A percentile compares a stretch with the other conserved stretches of the same genome.
phyloP scores from a whole-genome alignment of 2,113 vertebrate species.

The Zosterops lateralis region DNA sequence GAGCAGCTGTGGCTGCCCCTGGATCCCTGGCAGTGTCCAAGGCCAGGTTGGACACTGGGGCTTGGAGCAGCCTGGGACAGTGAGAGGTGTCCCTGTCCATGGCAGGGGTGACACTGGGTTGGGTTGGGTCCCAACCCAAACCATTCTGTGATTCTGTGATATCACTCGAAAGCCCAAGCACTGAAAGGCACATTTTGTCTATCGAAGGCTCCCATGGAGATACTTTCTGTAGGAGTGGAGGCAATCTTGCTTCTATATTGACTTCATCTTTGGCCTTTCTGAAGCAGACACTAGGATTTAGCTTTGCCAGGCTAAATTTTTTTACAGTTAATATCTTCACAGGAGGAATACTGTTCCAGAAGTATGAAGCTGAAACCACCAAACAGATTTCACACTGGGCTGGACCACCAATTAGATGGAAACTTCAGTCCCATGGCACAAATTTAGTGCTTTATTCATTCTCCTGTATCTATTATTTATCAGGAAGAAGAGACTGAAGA shows the following conservation, averaged over 20 bases:
- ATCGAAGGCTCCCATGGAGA: not conserved
- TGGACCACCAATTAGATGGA: conserved; percentile 47
- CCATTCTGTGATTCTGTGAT: not conserved
- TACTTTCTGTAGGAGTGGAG: not conserved
- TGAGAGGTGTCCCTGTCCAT: not conserved
- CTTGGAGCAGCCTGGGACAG: not conserved
- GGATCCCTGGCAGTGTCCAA: not conserved
- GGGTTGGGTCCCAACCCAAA: not conserved
- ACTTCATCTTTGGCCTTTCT: conserved; percentile 45
- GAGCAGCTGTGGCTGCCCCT: not conserved
- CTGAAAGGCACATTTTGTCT: not conserved
- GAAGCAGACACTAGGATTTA: not conserved
- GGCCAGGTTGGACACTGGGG: not conserved
- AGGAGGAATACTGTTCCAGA: conserved; percentile 15
- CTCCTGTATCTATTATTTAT: conserved; percentile 73
- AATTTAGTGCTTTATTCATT: conserved; percentile 58
- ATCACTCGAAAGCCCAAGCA: not conserved
- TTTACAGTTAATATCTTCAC: conserved; percentile 33
- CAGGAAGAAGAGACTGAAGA: conserved; percentile 44
- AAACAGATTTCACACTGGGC: conserved; percentile 57
- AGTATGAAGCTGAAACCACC: conserved; percentile 19
- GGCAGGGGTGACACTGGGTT: not conserved
- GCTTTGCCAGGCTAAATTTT: conserved; percentile 5
- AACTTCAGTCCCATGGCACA: conserved; percentile 12
- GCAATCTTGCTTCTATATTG: conserved; percentile 28